Conservation (phyloP, 2,797 vertebrate genomes). For the Macrochelys suwanniensis region DNA sequence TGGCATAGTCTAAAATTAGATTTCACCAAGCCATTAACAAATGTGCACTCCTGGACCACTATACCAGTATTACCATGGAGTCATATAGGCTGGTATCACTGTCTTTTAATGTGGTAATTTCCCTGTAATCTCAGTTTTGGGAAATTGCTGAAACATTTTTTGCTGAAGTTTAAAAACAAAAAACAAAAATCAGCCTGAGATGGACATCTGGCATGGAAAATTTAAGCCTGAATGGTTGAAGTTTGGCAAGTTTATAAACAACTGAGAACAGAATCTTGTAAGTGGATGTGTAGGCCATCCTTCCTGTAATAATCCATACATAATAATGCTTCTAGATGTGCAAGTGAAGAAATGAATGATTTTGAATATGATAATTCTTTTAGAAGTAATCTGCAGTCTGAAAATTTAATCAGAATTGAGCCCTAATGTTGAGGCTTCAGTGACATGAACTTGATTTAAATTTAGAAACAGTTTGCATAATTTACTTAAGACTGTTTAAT, state of each 20-base stretch:
- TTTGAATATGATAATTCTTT: neutral
- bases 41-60: neutral
- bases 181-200: no score
- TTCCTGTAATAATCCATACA: neutral
- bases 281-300: neutral
- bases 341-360: no score
- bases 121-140: neutral
- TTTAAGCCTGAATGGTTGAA: neutral
- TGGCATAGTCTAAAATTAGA: neutral
- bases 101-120: neutral
- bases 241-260: neutral
- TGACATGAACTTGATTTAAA: neutral
- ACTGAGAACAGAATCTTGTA: neutral
- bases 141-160: no score
- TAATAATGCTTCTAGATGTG: neutral
- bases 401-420: neutral
- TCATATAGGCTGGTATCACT: no score
- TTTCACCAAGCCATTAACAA: neutral
- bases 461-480: neutral
- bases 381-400: neutral
- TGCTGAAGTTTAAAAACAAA: no score
- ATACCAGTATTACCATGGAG: neutral
- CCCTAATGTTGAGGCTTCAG: neutral
- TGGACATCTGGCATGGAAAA: neutral
- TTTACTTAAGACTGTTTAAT: neutral